Conservation (phyloP, 1,140 invertebrate genomes). For the Spodoptera frugiperda region DNA sequence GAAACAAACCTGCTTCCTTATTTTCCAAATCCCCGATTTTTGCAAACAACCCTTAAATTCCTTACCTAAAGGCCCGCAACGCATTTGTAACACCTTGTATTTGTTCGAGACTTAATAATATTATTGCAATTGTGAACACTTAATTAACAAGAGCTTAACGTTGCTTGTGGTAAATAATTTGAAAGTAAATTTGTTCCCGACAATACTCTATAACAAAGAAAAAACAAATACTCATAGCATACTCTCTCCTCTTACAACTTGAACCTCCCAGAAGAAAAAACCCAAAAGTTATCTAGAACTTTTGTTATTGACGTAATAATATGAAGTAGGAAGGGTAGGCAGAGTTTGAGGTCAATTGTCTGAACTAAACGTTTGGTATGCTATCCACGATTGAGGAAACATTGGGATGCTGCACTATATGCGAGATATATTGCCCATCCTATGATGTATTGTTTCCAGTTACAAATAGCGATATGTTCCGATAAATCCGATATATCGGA, state of each 20-base stretch:
- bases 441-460: conserved; percentile 20
- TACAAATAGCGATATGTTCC: conserved; percentile 1
- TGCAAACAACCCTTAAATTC: too few relatives aligned
- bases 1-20: too few relatives aligned
- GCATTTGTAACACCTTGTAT: too few relatives aligned
- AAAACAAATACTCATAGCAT: too few relatives aligned
- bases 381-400: background rate
- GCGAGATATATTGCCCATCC: background rate
- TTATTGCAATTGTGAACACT: too few relatives aligned
- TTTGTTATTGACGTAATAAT: conserved; percentile 52
- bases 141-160: too few relatives aligned
- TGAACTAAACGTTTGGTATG: conserved; percentile 29
- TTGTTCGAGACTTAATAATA: too few relatives aligned
- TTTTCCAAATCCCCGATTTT: too few relatives aligned
- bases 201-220: too few relatives aligned
- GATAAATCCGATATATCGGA: background rate
- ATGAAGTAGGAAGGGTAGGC: conserved; percentile 41
- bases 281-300: conserved; percentile 49
- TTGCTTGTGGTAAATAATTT: too few relatives aligned
- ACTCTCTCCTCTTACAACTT: conserved; percentile 30
- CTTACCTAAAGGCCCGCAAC: too few relatives aligned
- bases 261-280: background rate
- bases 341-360: conserved; percentile 39
- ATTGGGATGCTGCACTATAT: background rate
- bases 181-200: too few relatives aligned